Evolutionary conservation across 2,797 vertebrate species (phyloP).

Genomic region (Meriones psammophilus): DNA sequence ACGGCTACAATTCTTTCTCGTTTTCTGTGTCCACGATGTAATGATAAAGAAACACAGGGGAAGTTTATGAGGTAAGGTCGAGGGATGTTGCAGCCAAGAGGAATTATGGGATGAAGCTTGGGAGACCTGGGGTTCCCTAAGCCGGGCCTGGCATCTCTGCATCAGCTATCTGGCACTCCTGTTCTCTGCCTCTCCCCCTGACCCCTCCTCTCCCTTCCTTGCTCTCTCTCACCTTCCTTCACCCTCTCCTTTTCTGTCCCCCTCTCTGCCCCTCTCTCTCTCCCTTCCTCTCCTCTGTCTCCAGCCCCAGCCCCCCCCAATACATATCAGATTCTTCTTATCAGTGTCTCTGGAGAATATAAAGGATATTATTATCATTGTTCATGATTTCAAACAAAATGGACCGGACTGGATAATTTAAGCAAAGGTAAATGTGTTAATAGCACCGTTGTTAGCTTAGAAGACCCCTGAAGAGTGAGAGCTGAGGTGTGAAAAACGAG

Average conservation of each 20-base stretch:
- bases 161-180: neutral
- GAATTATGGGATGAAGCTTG: neutral
- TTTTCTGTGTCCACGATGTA: neutral
- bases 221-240: neutral
- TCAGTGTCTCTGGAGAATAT: neutral
- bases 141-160: neutral
- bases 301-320: neutral
- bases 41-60: neutral
- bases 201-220: neutral
- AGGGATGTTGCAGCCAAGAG: neutral
- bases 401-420: neutral
- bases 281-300: neutral
- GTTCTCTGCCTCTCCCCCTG: neutral
- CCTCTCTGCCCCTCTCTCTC: neutral
- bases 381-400: neutral
- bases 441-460: neutral
- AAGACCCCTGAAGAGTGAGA: neutral
- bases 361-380: neutral
- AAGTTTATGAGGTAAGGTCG: too few relatives aligned
- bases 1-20: neutral
- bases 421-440: neutral
- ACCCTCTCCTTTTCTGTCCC: neutral
- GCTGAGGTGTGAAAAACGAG: neutral
- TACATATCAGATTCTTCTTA: neutral
- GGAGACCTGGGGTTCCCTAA: neutral